Conservation (phyloP, 2,888 invertebrate species). For the Asteroscopus sphinx region DNA sequence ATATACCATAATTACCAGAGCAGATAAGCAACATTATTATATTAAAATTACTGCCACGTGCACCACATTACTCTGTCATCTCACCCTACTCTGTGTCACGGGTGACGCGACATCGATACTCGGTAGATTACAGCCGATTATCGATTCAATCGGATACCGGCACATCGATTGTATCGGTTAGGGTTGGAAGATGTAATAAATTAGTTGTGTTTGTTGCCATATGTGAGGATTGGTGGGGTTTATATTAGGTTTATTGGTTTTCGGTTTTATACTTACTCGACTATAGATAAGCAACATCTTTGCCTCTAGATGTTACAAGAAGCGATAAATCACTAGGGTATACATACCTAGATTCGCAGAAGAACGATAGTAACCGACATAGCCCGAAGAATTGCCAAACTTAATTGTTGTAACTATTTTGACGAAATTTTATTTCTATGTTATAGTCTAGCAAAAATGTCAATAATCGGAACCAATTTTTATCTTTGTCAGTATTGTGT, state of each 20-base stretch:
- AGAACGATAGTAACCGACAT: no score
- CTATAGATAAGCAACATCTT: not conserved
- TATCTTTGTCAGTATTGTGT: no score
- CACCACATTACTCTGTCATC: slow-evolving; percentile 6
- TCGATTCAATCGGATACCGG: slow-evolving; percentile 71
- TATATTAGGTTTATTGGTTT: slow-evolving; percentile 8
- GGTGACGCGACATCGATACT: slow-evolving; percentile 63
- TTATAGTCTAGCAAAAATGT: no score
- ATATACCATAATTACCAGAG: slow-evolving; percentile 6
- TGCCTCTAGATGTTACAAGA: no score
- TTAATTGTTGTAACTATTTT: no score
- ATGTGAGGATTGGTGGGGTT: slow-evolving; percentile 35
- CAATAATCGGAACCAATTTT: no score
- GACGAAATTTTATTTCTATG: no score
- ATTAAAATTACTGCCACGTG: slow-evolving; percentile 42
- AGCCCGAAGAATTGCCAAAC: no score
- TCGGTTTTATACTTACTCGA: not conserved
- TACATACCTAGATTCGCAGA: no score
- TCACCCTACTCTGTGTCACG: slow-evolving; percentile 44
- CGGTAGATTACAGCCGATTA: slow-evolving; percentile 76
- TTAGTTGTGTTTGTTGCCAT: slow-evolving; percentile 52
- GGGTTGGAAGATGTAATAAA: slow-evolving; percentile 53
- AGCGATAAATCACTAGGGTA: no score
- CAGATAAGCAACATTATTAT: slow-evolving; percentile 8
- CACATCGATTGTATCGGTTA: slow-evolving; percentile 48